These are phyloP conservation scores for Drosophila truncata DNA, from an alignment of 1,140 invertebrate genomes.

Conservation along the genomic window DNA sequence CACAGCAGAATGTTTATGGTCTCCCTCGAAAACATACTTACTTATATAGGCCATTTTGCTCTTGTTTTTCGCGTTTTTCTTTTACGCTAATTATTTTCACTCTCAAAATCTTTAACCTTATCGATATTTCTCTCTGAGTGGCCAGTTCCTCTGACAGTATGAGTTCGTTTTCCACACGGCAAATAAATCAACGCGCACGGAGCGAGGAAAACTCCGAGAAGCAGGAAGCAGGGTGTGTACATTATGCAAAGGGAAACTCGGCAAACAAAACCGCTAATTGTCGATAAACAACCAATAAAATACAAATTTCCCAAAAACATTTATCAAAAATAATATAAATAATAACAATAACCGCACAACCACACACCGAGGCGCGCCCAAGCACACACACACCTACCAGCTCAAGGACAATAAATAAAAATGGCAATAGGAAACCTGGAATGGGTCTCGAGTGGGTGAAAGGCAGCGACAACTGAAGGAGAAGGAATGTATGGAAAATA, in stretches of 20 bases:
- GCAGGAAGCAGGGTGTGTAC: constrained; percentile 51
- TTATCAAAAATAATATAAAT: constrained; percentile 84
- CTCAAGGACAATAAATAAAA: constrained; percentile 68
- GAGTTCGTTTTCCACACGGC: constrained; percentile 34
- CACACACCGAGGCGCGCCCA: constrained; percentile 23
- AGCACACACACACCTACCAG: constrained; percentile 21
- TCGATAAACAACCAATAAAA: constrained; percentile 84
- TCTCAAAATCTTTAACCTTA: constrained; percentile 14
- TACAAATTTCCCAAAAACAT: constrained; percentile 83
- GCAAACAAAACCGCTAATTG: constrained; percentile 82
- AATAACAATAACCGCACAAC: constrained; percentile 75
- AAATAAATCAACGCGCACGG: constrained; percentile 66
- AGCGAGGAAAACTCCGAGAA: constrained; percentile 8
- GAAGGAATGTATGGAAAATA: constrained; percentile 79
- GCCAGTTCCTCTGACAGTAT: constrained; percentile 3
- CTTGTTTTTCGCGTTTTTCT: constrained; percentile 18
- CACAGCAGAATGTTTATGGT: constrained; percentile 56
- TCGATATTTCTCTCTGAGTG: constrained; percentile 23
- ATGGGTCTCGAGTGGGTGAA: constrained; percentile 39
- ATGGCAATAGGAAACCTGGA: constrained; percentile 74
- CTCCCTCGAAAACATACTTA: constrained; percentile 1
- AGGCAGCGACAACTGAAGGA: constrained; percentile 20
- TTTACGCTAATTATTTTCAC: constrained; percentile 29
- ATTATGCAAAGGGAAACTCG: constrained; percentile 64
- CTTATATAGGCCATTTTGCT: constrained; percentile 18